Conservation (phyloP, 2,113 vertebrate genomes). For the Alosa alosa region DNA sequence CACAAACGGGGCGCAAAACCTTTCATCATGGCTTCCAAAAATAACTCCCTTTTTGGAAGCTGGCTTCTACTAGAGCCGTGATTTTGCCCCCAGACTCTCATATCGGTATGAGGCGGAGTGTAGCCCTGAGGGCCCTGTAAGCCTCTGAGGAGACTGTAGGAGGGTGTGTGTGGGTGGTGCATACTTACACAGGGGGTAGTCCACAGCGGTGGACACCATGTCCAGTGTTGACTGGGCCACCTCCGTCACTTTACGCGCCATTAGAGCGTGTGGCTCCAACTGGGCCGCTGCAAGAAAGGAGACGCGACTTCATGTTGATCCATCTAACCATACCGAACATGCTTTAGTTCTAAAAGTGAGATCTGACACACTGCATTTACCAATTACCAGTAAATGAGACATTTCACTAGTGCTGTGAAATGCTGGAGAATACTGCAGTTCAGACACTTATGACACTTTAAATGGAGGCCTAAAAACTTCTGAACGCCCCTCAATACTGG, state of each 20-base stretch:
- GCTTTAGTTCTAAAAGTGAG: background rate
- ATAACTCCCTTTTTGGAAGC: background rate
- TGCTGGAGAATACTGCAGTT: background rate
- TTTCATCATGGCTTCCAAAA: background rate
- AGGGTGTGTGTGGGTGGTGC: background rate
- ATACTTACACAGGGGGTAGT: conserved; percentile 78
- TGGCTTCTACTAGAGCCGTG: background rate
- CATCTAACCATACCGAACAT: background rate
- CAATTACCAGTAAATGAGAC: too few relatives aligned
- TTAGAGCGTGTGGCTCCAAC: conserved; percentile 67
- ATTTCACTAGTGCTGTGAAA: background rate
- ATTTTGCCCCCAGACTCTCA: background rate
- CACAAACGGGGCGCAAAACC: background rate
- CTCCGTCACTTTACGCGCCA: conserved; percentile 77
- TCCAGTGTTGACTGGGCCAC: conserved; percentile 76
- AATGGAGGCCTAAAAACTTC: background rate
- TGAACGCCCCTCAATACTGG: background rate
- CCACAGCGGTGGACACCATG: conserved; percentile 72
- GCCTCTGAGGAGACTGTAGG: background rate
- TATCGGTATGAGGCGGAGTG: background rate
- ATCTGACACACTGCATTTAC: too few relatives aligned
- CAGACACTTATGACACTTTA: background rate
- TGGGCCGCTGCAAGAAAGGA: conserved; percentile 49
- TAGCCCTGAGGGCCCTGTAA: background rate
- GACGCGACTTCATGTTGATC: background rate